These are phyloP conservation scores for Bos indicus DNA, from an alignment of 2,113 vertebrate species.

Conservation along the genomic window DNA sequence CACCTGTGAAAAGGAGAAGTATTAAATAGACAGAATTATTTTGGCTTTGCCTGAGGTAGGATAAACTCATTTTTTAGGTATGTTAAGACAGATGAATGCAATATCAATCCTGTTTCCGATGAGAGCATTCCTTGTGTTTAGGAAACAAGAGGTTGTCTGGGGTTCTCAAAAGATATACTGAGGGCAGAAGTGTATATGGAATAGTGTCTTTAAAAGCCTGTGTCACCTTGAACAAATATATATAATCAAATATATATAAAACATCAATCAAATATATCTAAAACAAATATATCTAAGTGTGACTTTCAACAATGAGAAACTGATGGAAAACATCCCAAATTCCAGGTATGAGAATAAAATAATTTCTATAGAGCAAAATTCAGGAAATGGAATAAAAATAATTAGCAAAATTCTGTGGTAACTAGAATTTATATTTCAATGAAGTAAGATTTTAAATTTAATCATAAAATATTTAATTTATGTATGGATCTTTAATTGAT, in stretches of 20 bases:
- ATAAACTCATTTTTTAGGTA: background rate
- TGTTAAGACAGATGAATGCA: background rate
- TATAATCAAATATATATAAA: background rate
- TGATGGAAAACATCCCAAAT: background rate
- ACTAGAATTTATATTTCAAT: background rate
- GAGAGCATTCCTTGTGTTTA: background rate
- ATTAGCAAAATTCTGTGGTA: background rate
- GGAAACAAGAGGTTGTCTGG: background rate
- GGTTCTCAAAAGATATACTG: background rate
- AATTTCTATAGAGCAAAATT: background rate
- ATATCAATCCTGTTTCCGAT: background rate
- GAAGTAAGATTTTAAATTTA: background rate
- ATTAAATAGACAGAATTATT: background rate
- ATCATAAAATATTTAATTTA: background rate
- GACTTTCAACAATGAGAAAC: background rate
- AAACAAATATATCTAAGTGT: background rate
- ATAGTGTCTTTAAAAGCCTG: background rate
- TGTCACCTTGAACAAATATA: background rate
- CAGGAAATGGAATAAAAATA: background rate
- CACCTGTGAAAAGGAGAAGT: constrained; percentile 80
- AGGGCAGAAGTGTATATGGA: background rate
- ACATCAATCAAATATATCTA: background rate
- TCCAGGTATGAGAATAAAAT: background rate
- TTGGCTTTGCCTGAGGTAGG: background rate
- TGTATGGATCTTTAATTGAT: background rate